phyloP scores from a whole-genome alignment of 2,888 invertebrate species.

The Drosophila gaucha region DNA sequence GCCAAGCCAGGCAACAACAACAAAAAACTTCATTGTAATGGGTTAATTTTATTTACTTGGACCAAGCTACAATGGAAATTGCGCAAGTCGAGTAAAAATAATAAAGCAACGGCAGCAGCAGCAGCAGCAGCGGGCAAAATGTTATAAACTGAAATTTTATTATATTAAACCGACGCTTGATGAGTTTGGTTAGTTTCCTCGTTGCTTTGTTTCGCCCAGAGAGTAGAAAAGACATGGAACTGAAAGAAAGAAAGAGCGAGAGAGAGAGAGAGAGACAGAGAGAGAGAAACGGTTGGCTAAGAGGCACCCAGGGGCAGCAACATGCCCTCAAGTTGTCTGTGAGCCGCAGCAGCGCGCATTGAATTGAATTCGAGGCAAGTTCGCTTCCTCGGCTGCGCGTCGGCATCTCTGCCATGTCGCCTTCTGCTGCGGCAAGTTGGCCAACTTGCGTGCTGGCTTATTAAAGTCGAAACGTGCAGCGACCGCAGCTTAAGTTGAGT shows the following conservation, averaged over 20 bases:
- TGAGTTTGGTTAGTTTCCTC: constrained; percentile 76
- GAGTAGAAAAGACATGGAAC: too few species aligned
- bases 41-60: constrained; percentile 80
- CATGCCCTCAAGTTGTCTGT: constrained; percentile 52
- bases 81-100: constrained; percentile 60
- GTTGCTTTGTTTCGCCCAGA: constrained; percentile 51
- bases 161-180: constrained; percentile 81
- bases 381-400: constrained; percentile 16
- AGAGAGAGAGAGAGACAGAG: not conserved
- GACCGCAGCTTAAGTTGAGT: constrained; percentile 75
- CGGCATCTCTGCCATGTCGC: constrained; percentile 26
- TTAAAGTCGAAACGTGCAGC: constrained; percentile 75
- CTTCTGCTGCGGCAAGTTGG: constrained; percentile 45
- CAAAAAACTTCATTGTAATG: constrained; percentile 77
- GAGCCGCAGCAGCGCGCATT: constrained; percentile 49
- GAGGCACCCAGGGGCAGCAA: constrained; percentile 12
- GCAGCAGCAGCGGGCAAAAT: constrained; percentile 51
- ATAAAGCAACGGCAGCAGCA: constrained; percentile 58
- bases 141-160: constrained; percentile 81
- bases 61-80: constrained; percentile 52
- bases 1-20: constrained; percentile 40
- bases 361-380: constrained; percentile 67
- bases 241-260: not conserved
- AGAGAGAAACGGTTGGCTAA: constrained; percentile 31
- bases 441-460: constrained; percentile 78